Evolutionary conservation across 2,888 invertebrate genomes (phyloP).

Genomic region (Microplitis deprimator): DNA sequence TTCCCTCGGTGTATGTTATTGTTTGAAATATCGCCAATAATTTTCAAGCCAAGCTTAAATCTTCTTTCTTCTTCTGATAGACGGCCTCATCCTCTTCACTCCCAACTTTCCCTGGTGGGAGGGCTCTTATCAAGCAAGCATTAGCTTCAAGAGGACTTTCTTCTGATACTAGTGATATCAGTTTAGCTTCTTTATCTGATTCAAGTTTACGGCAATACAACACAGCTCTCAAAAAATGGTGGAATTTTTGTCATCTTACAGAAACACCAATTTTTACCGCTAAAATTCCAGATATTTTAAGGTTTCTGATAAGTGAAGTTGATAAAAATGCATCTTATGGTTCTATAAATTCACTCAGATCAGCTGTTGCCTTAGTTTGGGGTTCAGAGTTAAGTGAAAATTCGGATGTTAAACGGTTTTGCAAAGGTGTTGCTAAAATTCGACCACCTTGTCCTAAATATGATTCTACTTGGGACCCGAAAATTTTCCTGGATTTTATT

Average conservation of each 20-base stretch:
- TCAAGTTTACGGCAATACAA: conserved; percentile 10
- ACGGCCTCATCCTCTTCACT: conserved; percentile 32
- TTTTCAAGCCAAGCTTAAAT: conserved; percentile 20
- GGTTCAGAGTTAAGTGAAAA: conserved; percentile 17
- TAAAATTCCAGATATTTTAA: neutral
- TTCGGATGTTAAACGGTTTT: conserved; percentile 34
- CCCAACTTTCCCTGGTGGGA: conserved; percentile 37
- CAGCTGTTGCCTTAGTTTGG: conserved; percentile 13
- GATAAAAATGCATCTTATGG: conserved; percentile 8
- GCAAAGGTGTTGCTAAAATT: conserved; percentile 40
- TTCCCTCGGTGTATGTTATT: conserved; percentile 30
- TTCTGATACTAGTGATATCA: neutral
- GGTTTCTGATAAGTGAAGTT: neutral
- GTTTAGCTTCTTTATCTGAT: conserved; percentile 23
- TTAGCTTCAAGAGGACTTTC: neutral
- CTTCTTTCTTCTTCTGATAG: conserved; percentile 31
- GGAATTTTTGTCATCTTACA: conserved; percentile 9
- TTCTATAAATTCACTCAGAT: conserved; percentile 15
- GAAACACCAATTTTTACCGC: neutral
- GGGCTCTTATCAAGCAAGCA: conserved; percentile 31
- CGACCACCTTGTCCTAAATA: conserved; percentile 53
- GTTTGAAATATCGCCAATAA: conserved; percentile 9
- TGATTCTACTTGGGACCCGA: conserved; percentile 52
- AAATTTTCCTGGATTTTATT: conserved; percentile 50
- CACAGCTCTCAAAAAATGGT: conserved; percentile 14